Base-by-base conservation (phyloP, 2,797 vertebrate genomes). In the Emydoidea blandingii region DNA sequence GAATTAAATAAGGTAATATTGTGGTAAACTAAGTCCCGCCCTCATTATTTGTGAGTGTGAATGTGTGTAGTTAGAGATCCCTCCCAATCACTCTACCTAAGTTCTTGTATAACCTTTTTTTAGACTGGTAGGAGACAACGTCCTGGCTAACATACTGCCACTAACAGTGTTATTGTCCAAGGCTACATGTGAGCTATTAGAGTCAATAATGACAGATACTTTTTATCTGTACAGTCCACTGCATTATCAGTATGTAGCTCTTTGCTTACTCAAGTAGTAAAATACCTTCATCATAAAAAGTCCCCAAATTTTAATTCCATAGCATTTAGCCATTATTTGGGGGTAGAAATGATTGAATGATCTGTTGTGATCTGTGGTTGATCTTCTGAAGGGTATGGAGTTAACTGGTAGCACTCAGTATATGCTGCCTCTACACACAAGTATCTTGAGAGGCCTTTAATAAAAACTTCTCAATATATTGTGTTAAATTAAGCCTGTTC, bases 1-100 rank as follows among this genome's bases (percentile, higher is more conserved):
- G 98, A 99, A 85, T 97, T 99, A 97, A 99, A 99, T 97, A 98
- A 99, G 99, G 99, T 99, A 98, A 93, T 72, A 8, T 3, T 47
- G 41, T 59, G 3, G 10, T 56, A 59, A 12, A 76, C 47, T 81
- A 79, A 92, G 18, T 29, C 19, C 37, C 2, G 6, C n/a, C 21
- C 1, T 1, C 49, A 11, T 5, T 2, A 85, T 86, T 52, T 83
- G 12, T 74, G 44, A 78, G 10, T 72, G 21, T 12, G 19, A 21
- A 37, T 27, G 12, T 27, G 12, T 78, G 47, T 27, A 18, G 12
- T 18, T 49, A 5, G 27, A 47, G 12, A 18, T 41, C 68, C 9
- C 27, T 23, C 37, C 23, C 49, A 78, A 78, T 47, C 29, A 10
- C 25, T 29, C 7, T 31, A 29, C 8, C 7, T 8, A 29, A 47